Percentiles rank a stretch among this genome's conserved stretches.
Conservation (phyloP, 2,797 vertebrate genomes). For the Fundulus diaphanus region DNA sequence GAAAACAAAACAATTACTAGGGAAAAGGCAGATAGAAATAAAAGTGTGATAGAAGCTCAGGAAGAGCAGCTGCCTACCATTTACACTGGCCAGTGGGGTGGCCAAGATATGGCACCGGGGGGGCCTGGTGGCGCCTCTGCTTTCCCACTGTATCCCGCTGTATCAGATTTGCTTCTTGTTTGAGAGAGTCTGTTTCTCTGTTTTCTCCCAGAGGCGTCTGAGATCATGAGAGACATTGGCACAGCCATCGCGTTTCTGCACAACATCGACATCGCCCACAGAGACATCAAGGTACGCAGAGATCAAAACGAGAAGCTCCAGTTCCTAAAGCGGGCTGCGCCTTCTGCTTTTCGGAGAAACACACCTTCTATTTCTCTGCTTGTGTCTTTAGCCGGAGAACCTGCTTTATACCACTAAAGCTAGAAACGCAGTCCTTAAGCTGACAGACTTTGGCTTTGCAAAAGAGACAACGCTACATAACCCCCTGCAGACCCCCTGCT, state of each 20-base stretch:
- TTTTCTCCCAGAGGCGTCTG: conserved; percentile 88
- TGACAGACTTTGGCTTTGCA: conserved; percentile 98
- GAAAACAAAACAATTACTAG: no score
- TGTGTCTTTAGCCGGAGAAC: conserved; percentile 90
- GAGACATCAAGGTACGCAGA: conserved; percentile 93
- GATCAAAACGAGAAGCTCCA: background rate
- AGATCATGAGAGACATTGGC: conserved; percentile 96
- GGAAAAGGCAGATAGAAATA: no score
- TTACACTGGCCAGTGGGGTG: no score
- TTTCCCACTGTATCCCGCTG: background rate
- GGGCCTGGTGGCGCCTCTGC: no score
- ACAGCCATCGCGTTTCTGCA: conserved; percentile 94
- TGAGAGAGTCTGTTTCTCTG: conserved; percentile 56
- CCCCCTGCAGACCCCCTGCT: conserved; percentile 95
- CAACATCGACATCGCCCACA: conserved; percentile 92
- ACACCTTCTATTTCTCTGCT: conserved; percentile 14
- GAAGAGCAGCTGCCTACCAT: no score
- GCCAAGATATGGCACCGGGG: no score
- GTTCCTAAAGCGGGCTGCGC: background rate
- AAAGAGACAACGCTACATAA: conserved; percentile 96
- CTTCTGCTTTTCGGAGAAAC: background rate
- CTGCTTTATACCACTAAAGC: conserved; percentile 92
- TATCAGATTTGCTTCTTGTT: conserved; percentile 45
- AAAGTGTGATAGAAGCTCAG: no score
- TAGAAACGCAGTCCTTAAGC: conserved; percentile 87